Conservation (phyloP, 1,140 invertebrate species). For the Megathymus violae region DNA sequence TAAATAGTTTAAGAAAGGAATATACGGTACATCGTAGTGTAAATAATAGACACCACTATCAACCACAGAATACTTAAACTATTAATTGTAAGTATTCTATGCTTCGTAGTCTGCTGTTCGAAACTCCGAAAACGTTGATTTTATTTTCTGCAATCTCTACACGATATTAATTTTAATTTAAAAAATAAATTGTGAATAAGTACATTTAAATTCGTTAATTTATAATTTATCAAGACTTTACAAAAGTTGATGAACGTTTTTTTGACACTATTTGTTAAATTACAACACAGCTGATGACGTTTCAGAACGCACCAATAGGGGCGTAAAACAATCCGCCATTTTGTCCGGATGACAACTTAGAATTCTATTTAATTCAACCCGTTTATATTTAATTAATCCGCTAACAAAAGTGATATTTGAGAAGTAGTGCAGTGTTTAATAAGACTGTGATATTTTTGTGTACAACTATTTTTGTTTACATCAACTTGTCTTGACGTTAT, state of each 20-base stretch:
- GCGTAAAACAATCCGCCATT: constrained; percentile 82
- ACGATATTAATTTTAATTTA: no score
- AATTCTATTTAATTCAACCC: constrained; percentile 68
- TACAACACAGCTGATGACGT: constrained; percentile 38
- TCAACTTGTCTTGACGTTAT: constrained; percentile 72
- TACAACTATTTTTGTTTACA: constrained; percentile 78
- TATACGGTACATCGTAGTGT: no score
- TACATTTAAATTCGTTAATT: no score
- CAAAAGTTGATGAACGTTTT: constrained; percentile 1
- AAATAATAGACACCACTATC: no score
- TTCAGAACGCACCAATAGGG: constrained; percentile 70
- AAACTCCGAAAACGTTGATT: no score
- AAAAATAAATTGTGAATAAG: no score
- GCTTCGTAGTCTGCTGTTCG: no score
- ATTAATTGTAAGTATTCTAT: no score
- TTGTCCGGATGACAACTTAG: constrained; percentile 77
- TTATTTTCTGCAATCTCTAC: no score
- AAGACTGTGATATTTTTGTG: constrained; percentile 81
- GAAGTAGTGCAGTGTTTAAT: constrained; percentile 74
- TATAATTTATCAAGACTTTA: background rate
- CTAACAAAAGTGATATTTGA: constrained; percentile 68
- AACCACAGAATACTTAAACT: no score
- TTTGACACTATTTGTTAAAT: constrained; percentile 25
- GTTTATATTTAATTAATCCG: constrained; percentile 72
- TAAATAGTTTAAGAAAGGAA: no score